Evolutionary conservation across 2,888 invertebrate species (phyloP), one percentile per base, ranked within the genome.

Genomic region (Biston betularia): DNA sequence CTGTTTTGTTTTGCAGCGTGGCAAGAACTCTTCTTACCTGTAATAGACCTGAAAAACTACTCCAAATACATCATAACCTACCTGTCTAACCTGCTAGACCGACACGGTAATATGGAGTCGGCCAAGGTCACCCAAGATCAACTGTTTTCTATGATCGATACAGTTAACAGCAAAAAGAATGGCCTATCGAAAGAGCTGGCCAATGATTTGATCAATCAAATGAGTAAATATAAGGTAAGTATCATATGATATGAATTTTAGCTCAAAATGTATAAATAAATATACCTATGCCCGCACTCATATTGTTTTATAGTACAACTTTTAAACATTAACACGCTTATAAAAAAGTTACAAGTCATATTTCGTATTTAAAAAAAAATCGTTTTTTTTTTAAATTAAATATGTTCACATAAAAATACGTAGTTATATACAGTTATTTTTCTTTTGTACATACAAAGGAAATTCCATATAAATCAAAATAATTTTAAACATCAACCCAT

Each of bases 1-100:
- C n/a, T n/a, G n/a, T 1, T 45, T 24, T 52, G 60, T 55, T 58
- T 94, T 90, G 57, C 83, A 96, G 96, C 96, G 12, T 97, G 97
- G 96, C 95, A 96, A 86, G 96, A 97, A 70, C 88, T 97, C 1
- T 96, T 97, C 95, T 88, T 96, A 46, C 96, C 97, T 0, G 88
- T 96, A 79, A 89, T 97, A 52, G 96, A 97, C 73, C 87, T 96
- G 84, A 96, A 96, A 81, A 95, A 94, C 80, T 97, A 96, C 76
- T 94, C 96, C 0, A 95, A 94, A 73, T 96, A 95, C 85, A 94
- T 96, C 42, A 86, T 95, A 7, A 92, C 93, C 57, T 96, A 97
- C 80, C 90, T 97, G 60, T 88, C 94, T 8, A 92, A 93, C 54
- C 82, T 96, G 7, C 74, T 95, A 40, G 89, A 90, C 34, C 77